A percentile compares a stretch with the other conserved stretches of the same genome.
These are phyloP conservation scores for Dynastes grantii DNA, from an alignment of 2,888 invertebrate species.

Conservation along the genomic window DNA sequence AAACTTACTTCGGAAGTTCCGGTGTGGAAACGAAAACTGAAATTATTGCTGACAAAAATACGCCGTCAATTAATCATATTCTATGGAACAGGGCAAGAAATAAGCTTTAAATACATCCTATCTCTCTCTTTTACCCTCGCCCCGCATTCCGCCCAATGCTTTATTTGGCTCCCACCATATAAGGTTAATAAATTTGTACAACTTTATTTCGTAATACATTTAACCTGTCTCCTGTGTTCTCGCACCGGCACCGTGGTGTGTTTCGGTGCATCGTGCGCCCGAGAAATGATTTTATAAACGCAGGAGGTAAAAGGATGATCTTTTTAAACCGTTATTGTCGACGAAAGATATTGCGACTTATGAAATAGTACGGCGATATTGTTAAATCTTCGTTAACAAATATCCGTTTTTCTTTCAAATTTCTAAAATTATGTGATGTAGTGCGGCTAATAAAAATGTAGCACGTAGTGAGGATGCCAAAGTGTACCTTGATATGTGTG, in stretches of 20 bases:
- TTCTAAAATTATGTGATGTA: too few species aligned
- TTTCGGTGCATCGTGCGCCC: neutral
- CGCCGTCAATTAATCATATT: conserved; percentile 65
- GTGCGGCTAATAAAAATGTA: too few species aligned
- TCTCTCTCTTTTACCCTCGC: conserved; percentile 43
- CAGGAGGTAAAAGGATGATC: conserved; percentile 2
- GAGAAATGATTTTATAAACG: conserved; percentile 21
- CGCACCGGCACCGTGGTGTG: conserved; percentile 13
- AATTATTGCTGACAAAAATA: conserved; percentile 67
- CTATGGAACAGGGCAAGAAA: conserved; percentile 64
- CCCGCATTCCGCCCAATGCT: conserved; percentile 40
- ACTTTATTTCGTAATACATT: conserved; percentile 55
- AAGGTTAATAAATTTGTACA: conserved; percentile 57
- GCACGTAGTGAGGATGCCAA: too few species aligned
- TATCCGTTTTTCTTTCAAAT: too few species aligned
- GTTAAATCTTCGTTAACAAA: too few species aligned
- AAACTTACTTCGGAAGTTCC: conserved; percentile 68
- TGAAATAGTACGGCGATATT: neutral
- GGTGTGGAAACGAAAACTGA: conserved; percentile 67
- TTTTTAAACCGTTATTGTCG: conserved; percentile 3
- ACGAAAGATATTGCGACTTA: neutral
- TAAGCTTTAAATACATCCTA: conserved; percentile 61
- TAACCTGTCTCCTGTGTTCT: conserved; percentile 46
- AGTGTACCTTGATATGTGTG: too few species aligned
- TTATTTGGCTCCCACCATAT: conserved; percentile 53